phyloP scores from a whole-genome alignment of 1,140 invertebrate genomes.

The Lordiphosa collinella region DNA sequence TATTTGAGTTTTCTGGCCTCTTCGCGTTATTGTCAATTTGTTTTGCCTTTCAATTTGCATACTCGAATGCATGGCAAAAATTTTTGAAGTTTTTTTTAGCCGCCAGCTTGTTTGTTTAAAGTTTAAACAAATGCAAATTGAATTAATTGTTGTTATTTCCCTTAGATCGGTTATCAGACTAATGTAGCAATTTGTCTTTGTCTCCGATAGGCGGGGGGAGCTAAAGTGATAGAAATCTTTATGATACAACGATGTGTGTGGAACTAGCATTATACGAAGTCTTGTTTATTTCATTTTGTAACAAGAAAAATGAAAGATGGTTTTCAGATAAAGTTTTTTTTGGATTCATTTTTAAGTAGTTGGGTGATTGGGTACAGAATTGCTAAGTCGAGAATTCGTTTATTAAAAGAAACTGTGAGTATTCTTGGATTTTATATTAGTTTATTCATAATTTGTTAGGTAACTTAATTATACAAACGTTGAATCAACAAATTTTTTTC shows the following conservation, averaged over 20 bases:
- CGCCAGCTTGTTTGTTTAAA: slow-evolving; percentile 2
- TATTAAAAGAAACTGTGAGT: too few relatives aligned
- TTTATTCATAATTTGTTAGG: too few relatives aligned
- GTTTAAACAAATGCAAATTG: slow-evolving; percentile 3
- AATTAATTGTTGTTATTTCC: background rate
- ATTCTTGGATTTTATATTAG: too few relatives aligned
- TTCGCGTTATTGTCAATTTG: slow-evolving; percentile 25
- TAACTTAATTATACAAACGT: too few relatives aligned
- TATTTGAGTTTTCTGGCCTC: slow-evolving; percentile 50
- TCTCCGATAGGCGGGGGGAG: slow-evolving; percentile 19
- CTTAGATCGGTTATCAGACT: slow-evolving; percentile 61
- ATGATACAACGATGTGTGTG: background rate
- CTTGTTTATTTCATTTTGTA: too few relatives aligned
- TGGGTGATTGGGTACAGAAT: too few relatives aligned
- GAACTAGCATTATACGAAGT: background rate
- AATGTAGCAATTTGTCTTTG: slow-evolving; percentile 73
- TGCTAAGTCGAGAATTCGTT: background rate
- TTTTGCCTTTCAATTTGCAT: slow-evolving; percentile 44
- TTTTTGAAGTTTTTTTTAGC: background rate
- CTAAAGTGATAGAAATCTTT: slow-evolving; percentile 33
- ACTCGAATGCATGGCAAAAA: slow-evolving; percentile 49
- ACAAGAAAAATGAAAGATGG: too few relatives aligned
- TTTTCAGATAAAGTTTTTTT: background rate
- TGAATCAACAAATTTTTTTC: too few relatives aligned
- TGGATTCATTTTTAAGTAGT: background rate